Base-by-base conservation (phyloP, 2,888 invertebrate species). In the Terebella lapidaria region DNA sequence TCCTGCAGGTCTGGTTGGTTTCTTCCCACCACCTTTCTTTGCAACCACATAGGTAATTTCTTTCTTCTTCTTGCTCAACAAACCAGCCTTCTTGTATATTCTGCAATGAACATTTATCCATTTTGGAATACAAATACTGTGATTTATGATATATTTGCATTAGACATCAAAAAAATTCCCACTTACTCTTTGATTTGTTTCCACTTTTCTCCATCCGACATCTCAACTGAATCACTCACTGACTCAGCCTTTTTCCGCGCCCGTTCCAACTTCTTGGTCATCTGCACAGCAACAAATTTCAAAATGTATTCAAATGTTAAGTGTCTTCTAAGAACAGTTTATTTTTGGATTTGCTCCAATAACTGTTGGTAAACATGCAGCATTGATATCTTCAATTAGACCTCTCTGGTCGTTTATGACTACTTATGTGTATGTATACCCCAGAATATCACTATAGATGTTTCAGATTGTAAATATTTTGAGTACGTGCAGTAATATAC, bases 181-280 rank as follows among this genome's bases (percentile, higher is more conserved):
- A 84, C 86, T 84, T 82, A 89, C 89, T 90, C 87, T 83, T 88
- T 89, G n/a, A 96, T 86, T 83, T 94, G 92, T 73, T 89, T 89
- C 29, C 90, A 88, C 79, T 97, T 99, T 80, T 99, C 99, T 66
- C 87, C 85, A 60, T 94, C 91, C n/a, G 89, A 88, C 72, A 95
- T 88, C 72, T 95, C 95, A 0, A 85, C 85, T 76, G 89, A 91
- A 58, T 96, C 95, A 84, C 94, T 87, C 3, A 99, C 85, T n/a
- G 87, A 86, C 78, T 97, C 96, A 0, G 94, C 91, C 82, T 92
- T 93, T 84, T 97, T 97, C 83, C 94, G 91, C 0, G 94, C 95
- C 74, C 90, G 92, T 68, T 94, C 92, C 82, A 97, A 82, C 77
- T 90, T 89, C 74, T 49, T 49, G 15, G 49, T 49, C 49, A 49